Conservation (phyloP, 1,140 invertebrate genomes). For the Lordiphosa clarofinis region DNA sequence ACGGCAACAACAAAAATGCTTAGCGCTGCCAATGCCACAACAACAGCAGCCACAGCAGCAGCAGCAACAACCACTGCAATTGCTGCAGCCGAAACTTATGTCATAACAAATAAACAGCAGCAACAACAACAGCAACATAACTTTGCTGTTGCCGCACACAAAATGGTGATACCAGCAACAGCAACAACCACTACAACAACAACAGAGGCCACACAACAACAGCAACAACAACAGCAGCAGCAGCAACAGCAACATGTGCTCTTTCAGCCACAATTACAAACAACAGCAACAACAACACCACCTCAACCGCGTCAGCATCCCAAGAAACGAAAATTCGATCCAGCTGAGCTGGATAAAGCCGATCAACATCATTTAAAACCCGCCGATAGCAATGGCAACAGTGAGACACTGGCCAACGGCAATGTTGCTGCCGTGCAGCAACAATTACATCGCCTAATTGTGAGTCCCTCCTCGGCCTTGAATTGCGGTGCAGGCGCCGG, state of each 20-base stretch:
- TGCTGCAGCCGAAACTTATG: conserved; percentile 66
- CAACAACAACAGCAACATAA: conserved; percentile 45
- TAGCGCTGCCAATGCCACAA: conserved; percentile 66
- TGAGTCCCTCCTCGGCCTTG: conserved; percentile 31
- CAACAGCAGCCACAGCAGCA: conserved; percentile 32
- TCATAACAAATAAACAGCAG: conserved; percentile 70
- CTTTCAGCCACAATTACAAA: conserved; percentile 70
- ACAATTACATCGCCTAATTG: conserved; percentile 55
- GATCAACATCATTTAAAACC: conserved; percentile 67
- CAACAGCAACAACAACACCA: conserved; percentile 68
- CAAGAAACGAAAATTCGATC: conserved; percentile 93
- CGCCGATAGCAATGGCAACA: conserved; percentile 44
- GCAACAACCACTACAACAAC: conserved; percentile 25
- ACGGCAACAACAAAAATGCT: conserved; percentile 58
- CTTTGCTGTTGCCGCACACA: conserved; percentile 65
- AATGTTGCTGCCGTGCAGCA: conserved; percentile 63
- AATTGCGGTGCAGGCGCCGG: conserved; percentile 64
- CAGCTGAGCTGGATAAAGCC: conserved; percentile 88
- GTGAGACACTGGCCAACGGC: conserved; percentile 46
- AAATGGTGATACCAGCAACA: conserved; percentile 77
- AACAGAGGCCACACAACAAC: conserved; percentile 32
- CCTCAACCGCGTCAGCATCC: conserved; percentile 86
- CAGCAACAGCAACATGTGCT: conserved; percentile 34
- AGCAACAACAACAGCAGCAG: conserved; percentile 51
- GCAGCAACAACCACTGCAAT: conserved; percentile 33